phyloP scores from a whole-genome alignment of 2,888 invertebrate species.

The Phengaris alcon region DNA sequence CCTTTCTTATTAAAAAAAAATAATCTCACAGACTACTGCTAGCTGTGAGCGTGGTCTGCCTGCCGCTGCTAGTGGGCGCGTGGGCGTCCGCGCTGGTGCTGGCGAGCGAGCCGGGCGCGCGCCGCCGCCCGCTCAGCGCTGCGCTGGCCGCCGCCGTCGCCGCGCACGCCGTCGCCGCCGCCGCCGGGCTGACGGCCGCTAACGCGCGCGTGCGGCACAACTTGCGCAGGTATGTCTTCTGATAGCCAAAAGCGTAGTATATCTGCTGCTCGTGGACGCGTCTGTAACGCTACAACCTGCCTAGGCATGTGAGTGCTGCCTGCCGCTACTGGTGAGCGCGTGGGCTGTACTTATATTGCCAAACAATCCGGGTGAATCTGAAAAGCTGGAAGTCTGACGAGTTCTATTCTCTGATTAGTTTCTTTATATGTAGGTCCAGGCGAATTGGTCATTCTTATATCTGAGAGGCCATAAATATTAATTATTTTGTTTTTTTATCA shows the following conservation, averaged over 20 bases:
- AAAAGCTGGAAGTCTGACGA: too few species aligned
- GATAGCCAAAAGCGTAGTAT: too few species aligned
- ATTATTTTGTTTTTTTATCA: slow-evolving; percentile 32
- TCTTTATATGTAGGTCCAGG: too few species aligned
- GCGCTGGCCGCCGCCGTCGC: slow-evolving; percentile 87
- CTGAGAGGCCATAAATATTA: too few species aligned
- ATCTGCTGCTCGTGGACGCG: too few species aligned
- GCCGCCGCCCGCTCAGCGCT: slow-evolving; percentile 83
- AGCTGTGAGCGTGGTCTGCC: slow-evolving; percentile 91
- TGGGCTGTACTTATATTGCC: too few species aligned
- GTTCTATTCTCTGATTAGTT: too few species aligned
- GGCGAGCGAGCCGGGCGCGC: slow-evolving; percentile 85
- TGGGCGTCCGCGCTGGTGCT: slow-evolving; percentile 84
- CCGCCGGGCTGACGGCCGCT: slow-evolving; percentile 92
- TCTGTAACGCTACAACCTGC: too few species aligned
- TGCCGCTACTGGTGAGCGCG: too few species aligned
- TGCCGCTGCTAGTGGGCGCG: slow-evolving; percentile 89
- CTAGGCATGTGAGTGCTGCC: too few species aligned
- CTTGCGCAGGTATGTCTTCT: slow-evolving; percentile 66
- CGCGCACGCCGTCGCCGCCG: slow-evolving; percentile 89
- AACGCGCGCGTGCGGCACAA: slow-evolving; percentile 91
- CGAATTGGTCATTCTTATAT: too few species aligned
- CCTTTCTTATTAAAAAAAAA: not conserved
- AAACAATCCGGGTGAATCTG: too few species aligned
- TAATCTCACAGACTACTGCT: slow-evolving; percentile 83